These are phyloP conservation scores for Piscicola geometra DNA, from an alignment of 2,888 invertebrate genomes.

Conservation along the genomic window DNA sequence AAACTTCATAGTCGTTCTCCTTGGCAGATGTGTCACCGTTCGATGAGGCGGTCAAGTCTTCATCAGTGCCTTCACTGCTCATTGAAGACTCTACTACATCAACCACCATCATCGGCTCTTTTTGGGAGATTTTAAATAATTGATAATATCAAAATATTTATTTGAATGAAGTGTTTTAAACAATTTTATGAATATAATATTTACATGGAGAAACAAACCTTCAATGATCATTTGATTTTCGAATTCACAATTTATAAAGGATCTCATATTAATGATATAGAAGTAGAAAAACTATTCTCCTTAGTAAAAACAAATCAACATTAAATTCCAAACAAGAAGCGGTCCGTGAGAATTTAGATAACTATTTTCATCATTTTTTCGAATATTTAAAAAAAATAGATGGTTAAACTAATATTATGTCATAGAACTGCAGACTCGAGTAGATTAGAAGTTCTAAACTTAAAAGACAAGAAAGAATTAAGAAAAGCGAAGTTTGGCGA, in stretches of 20 bases:
- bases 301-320: constrained; percentile 1
- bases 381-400: neutral
- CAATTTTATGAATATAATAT: neutral
- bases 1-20: constrained; percentile 19
- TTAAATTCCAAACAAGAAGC: neutral
- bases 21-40: constrained; percentile 33
- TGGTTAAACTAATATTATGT: constrained; percentile 1
- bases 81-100: constrained; percentile 3
- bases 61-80: constrained; percentile 31
- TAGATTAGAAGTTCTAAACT: neutral
- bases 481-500: constrained; percentile 8
- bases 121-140: neutral
- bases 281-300: neutral
- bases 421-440: neutral
- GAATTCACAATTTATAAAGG: neutral
- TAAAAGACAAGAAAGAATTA: neutral
- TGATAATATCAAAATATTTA: too few species aligned
- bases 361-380: neutral
- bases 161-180: neutral
- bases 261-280: neutral
- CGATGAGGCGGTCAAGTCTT: constrained; percentile 14
- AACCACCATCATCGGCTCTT: constrained; percentile 10
- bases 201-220: neutral
- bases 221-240: neutral
- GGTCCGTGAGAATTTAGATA: neutral